These are phyloP conservation scores for Melieria picta DNA, from an alignment of 2,888 invertebrate species.

Conservation along the genomic window DNA sequence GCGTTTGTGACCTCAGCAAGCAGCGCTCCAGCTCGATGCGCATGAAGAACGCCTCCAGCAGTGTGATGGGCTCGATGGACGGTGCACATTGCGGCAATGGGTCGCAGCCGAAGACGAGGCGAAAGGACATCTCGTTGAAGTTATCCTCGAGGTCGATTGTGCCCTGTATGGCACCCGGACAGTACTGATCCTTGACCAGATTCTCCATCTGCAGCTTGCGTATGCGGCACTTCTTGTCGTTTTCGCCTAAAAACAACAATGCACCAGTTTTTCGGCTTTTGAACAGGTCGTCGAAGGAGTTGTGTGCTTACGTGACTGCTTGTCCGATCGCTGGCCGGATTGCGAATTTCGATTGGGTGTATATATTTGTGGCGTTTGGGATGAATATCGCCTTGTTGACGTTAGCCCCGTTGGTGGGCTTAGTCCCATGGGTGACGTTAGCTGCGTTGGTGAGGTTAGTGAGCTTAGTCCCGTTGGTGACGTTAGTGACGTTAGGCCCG, in stretches of 20 bases:
- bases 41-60: slow-evolving; percentile 54
- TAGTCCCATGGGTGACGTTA: too few relatives aligned
- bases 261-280: too few relatives aligned
- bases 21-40: slow-evolving; percentile 52
- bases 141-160: slow-evolving; percentile 47
- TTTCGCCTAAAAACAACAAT: slow-evolving; percentile 15
- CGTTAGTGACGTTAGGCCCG: too few relatives aligned
- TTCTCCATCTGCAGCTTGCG: slow-evolving; percentile 40
- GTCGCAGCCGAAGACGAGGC: slow-evolving; percentile 41
- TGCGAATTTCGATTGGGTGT: background rate
- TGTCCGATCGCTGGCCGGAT: slow-evolving; percentile 1
- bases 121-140: slow-evolving; percentile 49
- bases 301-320: slow-evolving; percentile 16
- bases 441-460: too few relatives aligned
- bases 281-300: too few relatives aligned
- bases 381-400: too few relatives aligned
- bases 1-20: background rate
- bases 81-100: slow-evolving; percentile 38
- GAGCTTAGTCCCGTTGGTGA: too few relatives aligned
- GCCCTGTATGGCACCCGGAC: slow-evolving; percentile 52
- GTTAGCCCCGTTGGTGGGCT: too few relatives aligned
- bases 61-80: slow-evolving; percentile 51
- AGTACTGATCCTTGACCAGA: slow-evolving; percentile 49
- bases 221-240: slow-evolving; percentile 21
- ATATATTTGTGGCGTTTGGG: too few relatives aligned